phyloP scores from a whole-genome alignment of 2,888 invertebrate genomes.

The Heterodera filipjevi region DNA sequence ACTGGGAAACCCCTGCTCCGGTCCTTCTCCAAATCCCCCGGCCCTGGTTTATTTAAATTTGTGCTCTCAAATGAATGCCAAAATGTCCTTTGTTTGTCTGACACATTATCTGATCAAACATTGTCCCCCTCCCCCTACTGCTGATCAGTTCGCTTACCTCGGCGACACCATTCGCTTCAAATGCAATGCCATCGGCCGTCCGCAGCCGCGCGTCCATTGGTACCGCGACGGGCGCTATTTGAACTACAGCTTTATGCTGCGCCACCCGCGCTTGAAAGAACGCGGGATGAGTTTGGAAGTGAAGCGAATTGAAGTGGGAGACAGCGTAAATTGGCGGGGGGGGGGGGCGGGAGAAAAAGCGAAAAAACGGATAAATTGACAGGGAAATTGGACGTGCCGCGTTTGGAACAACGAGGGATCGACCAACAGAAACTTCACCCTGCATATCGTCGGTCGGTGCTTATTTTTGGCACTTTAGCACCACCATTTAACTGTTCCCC shows the following conservation, averaged over 20 bases:
- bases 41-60: too few relatives aligned
- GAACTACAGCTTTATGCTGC: slow-evolving; percentile 46
- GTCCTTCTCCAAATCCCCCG: too few relatives aligned
- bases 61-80: too few relatives aligned
- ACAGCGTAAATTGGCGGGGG: slow-evolving; percentile 48
- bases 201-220: slow-evolving; percentile 56
- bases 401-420: slow-evolving; percentile 62
- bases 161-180: slow-evolving; percentile 50
- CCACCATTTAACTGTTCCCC: neutral
- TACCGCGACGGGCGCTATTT: slow-evolving; percentile 47
- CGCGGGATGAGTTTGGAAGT: slow-evolving; percentile 55
- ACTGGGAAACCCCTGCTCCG: too few relatives aligned
- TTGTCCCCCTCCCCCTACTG: neutral
- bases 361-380: slow-evolving; percentile 19
- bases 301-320: slow-evolving; percentile 54
- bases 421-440: slow-evolving; percentile 60
- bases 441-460: slow-evolving; percentile 62
- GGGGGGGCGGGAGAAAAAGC: neutral
- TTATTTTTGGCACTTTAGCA: neutral
- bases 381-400: slow-evolving; percentile 63
- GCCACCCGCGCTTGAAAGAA: slow-evolving; percentile 41
- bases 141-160: slow-evolving; percentile 42
- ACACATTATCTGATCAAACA: too few relatives aligned
- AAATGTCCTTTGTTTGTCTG: neutral
- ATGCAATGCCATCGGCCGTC: slow-evolving; percentile 52